Conservation (phyloP, 2,888 invertebrate species). For the Tenthredo scrophulariae region DNA sequence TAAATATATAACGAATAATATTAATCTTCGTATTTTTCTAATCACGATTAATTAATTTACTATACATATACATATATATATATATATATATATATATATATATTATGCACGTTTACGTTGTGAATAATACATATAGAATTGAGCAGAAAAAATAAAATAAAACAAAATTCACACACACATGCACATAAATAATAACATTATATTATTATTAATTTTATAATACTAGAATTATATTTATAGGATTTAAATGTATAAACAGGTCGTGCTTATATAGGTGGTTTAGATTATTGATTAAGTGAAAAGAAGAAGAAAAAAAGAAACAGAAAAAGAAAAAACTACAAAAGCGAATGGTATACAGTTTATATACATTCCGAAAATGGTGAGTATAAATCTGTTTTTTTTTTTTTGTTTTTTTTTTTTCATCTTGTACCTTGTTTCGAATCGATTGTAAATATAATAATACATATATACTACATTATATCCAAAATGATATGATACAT, state of each 20-base stretch:
- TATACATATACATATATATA: background rate
- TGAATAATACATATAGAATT: background rate
- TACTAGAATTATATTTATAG: background rate
- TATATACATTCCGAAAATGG: slow-evolving; percentile 18
- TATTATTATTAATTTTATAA: background rate
- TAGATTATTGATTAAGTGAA: background rate
- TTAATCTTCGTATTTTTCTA: slow-evolving; percentile 28
- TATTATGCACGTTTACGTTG: slow-evolving; percentile 12
- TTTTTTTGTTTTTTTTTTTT: background rate
- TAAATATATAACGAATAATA: background rate
- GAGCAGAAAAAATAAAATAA: background rate
- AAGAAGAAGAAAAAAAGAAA: background rate
- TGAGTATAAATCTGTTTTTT: background rate
- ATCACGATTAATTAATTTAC: slow-evolving; percentile 6
- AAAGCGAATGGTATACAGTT: background rate
- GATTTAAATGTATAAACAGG: background rate
- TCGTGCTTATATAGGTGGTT: background rate
- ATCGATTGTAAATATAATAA: background rate
- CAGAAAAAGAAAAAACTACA: background rate
- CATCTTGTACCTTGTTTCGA: background rate
- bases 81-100: background rate
- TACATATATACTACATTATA: background rate
- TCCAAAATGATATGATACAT: background rate
- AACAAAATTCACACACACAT: background rate
- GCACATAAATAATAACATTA: background rate